A percentile compares a stretch with the other conserved stretches of the same genome.
Conservation (phyloP, 92 coral and sea anemone species). For the Virgularia gustaviana region DNA sequence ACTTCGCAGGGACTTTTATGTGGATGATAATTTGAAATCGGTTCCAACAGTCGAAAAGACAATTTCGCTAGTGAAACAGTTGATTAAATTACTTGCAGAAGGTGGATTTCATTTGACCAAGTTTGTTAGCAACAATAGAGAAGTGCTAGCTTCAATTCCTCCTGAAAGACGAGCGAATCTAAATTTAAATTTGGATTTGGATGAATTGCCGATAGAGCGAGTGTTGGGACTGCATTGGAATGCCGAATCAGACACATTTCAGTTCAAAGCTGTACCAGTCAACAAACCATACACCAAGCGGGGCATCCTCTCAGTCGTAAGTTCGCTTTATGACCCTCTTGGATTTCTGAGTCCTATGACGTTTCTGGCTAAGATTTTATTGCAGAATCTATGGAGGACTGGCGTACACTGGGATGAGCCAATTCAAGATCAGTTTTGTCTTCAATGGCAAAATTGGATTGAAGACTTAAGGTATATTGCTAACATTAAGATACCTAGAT, state of each 20-base stretch:
- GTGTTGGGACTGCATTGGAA: constrained; percentile 55
- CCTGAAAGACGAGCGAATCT: constrained; percentile 47
- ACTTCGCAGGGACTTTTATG: constrained; percentile 46
- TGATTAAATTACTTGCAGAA: constrained; percentile 44
- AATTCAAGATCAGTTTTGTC: constrained; percentile 8
- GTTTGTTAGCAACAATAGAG: constrained; percentile 55
- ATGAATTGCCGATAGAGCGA: constrained; percentile 53
- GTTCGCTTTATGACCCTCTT: constrained; percentile 53
- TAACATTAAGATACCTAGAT: constrained; percentile 3
- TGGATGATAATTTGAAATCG: constrained; percentile 58
- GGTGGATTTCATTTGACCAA: constrained; percentile 67
- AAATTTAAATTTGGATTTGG: constrained; percentile 46
- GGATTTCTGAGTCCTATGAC: constrained; percentile 53
- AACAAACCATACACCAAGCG: constrained; percentile 48
- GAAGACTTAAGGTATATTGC: neutral
- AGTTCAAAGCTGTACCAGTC: constrained; percentile 38
- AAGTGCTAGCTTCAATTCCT: constrained; percentile 41
- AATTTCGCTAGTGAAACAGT: constrained; percentile 14
- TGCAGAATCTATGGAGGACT: constrained; percentile 24
- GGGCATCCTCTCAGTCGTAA: constrained; percentile 46
- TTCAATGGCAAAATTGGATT: constrained; percentile 20
- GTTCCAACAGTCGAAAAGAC: constrained; percentile 32
- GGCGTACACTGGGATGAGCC: constrained; percentile 50
- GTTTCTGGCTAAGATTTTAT: constrained; percentile 46
- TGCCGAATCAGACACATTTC: constrained; percentile 54